Conservation (phyloP, 1,140 invertebrate species). For the Tetramorium simillimum region DNA sequence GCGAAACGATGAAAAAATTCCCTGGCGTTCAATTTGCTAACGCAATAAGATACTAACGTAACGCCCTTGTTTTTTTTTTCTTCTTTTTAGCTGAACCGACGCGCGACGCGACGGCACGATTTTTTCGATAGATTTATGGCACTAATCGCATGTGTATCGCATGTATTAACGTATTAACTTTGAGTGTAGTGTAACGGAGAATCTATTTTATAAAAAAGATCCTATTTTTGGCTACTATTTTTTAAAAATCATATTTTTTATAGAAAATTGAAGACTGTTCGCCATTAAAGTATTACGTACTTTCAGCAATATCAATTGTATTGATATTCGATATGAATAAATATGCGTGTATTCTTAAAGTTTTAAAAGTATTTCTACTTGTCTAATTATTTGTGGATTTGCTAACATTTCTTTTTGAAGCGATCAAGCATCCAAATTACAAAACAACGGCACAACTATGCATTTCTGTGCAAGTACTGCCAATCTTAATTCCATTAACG, state of each 20-base stretch:
- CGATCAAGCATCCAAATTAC: not conserved
- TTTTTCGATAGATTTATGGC: not conserved
- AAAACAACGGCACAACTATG: conserved; percentile 19
- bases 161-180: no score
- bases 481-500: conserved; percentile 57
- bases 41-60: not conserved
- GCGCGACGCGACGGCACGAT: not conserved
- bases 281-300: not conserved
- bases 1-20: conserved; percentile 34
- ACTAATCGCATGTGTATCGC: not conserved
- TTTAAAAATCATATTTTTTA: not conserved
- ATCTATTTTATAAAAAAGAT: not conserved
- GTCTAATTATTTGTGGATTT: not conserved
- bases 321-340: not conserved
- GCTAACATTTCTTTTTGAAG: not conserved
- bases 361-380: not conserved
- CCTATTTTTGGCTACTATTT: not conserved
- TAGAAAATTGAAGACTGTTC: not conserved
- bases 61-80: not conserved
- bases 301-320: not conserved
- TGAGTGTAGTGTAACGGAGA: no score
- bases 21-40: conserved; percentile 8
- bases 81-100: not conserved
- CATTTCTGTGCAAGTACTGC: conserved; percentile 19
- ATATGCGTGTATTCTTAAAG: not conserved